A percentile compares a stretch with the other conserved stretches of the same genome.
Evolutionary conservation across 2,888 invertebrate species (phyloP).

Genomic region (Lagria hirta): DNA sequence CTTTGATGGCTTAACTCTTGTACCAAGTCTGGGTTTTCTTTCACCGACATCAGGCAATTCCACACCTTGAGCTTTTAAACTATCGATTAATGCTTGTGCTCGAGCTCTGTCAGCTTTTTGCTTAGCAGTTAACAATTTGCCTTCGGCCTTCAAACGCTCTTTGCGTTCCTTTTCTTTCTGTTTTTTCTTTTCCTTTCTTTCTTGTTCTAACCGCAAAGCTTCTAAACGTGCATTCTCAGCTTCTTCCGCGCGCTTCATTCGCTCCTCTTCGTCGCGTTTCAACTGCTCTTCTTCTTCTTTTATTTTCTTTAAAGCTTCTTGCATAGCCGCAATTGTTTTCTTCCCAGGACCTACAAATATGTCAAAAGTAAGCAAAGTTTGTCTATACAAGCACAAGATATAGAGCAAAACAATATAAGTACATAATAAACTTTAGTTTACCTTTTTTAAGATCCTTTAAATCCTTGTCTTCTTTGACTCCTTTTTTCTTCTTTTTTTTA

Average conservation of each 20-base stretch:
- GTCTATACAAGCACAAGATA: too few relatives aligned
- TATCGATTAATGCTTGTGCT: conserved; percentile 86
- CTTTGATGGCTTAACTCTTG: conserved; percentile 72
- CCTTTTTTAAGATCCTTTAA: conserved; percentile 58
- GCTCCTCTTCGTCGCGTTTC: conserved; percentile 77
- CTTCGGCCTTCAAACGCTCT: conserved; percentile 93
- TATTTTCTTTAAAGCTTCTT: conserved; percentile 83
- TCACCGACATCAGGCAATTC: conserved; percentile 75
- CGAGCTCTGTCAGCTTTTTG: conserved; percentile 89
- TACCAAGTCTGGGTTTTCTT: conserved; percentile 65
- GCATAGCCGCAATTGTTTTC: conserved; percentile 87
- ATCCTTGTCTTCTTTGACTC: conserved; percentile 45
- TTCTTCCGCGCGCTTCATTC: conserved; percentile 80
- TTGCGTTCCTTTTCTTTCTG: conserved; percentile 90
- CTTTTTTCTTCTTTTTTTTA: conserved; percentile 44
- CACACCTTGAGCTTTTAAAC: conserved; percentile 84
- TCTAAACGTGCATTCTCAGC: conserved; percentile 72
- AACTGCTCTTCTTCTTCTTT: conserved; percentile 86
- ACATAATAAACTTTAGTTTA: too few relatives aligned
- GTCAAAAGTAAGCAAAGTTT: too few relatives aligned
- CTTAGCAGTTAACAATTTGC: conserved; percentile 89
- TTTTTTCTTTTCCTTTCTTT: conserved; percentile 85
- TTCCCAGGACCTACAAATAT: conserved; percentile 69
- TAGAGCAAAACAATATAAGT: too few relatives aligned
- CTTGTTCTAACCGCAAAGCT: conserved; percentile 78